Conservation (phyloP, 2,797 vertebrate species). For the Coranthus polyacanthus region DNA sequence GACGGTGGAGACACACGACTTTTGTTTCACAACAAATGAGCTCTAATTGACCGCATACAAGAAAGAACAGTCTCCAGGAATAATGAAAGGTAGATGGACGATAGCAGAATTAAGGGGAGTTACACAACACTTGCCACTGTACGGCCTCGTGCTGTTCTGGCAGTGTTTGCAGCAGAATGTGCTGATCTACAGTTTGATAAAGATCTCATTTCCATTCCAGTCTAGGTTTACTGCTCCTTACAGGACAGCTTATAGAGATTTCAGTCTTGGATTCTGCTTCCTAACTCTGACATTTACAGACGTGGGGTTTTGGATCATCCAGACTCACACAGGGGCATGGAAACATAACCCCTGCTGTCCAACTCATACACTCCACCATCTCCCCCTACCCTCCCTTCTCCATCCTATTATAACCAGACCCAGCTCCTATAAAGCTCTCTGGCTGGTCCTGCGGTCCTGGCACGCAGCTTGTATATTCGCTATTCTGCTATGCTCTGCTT, state of each 20-base stretch:
- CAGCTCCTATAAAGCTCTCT: constrained; percentile 51
- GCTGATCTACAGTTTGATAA: constrained; percentile 44
- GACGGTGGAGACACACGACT: constrained; percentile 12
- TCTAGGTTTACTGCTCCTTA: constrained; percentile 41
- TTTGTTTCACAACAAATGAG: constrained; percentile 22
- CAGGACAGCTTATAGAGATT: constrained; percentile 45
- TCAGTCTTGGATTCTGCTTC: constrained; percentile 54
- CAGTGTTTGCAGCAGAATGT: constrained; percentile 21
- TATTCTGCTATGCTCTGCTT: constrained; percentile 23
- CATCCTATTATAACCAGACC: constrained; percentile 48
- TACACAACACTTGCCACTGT: constrained; percentile 37
- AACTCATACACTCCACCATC: constrained; percentile 38
- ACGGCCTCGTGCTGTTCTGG: constrained; percentile 14
- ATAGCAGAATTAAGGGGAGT: constrained; percentile 5
- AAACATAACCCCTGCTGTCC: constrained; percentile 61
- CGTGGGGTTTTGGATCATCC: constrained; percentile 57
- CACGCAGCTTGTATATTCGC: constrained; percentile 42
- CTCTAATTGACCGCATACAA: constrained; percentile 14
- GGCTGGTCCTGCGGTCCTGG: constrained; percentile 41
- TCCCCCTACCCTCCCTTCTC: constrained; percentile 17
- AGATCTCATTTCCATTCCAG: constrained; percentile 59
- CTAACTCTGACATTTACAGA: constrained; percentile 66
- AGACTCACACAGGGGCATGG: constrained; percentile 56
- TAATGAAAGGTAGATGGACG: constrained; percentile 36
- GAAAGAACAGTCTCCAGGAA: constrained; percentile 8